A percentile compares a stretch with the other conserved stretches of the same genome.
Conservation (phyloP, 2,888 invertebrate species). For the Himalopsyche kuldschensis region DNA sequence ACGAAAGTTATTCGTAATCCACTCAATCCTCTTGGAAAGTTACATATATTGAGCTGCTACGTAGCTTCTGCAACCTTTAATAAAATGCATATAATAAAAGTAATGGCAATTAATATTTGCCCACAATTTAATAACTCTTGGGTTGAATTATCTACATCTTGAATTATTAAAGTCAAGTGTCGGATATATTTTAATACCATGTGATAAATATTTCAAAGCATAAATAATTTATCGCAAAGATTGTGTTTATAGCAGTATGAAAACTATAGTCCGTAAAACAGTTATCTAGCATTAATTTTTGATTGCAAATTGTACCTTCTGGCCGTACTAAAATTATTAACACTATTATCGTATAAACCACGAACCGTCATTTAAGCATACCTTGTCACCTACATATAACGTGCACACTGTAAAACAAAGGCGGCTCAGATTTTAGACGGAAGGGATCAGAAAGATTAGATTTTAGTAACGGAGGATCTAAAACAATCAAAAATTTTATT, state of each 20-base stretch:
- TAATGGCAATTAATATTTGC: too few relatives aligned
- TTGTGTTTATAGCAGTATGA: not conserved
- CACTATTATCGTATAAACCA: constrained; percentile 4
- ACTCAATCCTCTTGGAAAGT: too few relatives aligned
- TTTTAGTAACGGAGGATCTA: not conserved
- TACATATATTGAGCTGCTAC: too few relatives aligned
- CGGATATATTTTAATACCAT: too few relatives aligned
- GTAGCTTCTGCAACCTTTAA: too few relatives aligned
- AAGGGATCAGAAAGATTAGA: not conserved
- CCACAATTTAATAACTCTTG: too few relatives aligned
- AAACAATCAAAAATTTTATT: too few relatives aligned
- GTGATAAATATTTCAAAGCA: not conserved
- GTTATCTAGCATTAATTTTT: not conserved
- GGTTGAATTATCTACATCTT: too few relatives aligned
- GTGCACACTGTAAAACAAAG: constrained; percentile 22
- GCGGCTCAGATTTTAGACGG: constrained; percentile 14
- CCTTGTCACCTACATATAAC: constrained; percentile 14
- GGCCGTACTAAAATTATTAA: not conserved
- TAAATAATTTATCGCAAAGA: not conserved
- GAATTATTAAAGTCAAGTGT: too few relatives aligned
- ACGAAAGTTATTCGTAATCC: too few relatives aligned
- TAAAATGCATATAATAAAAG: too few relatives aligned
- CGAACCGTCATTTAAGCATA: constrained; percentile 15
- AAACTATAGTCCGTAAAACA: not conserved
- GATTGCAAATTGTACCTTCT: not conserved